Conservation (phyloP, 2,113 vertebrate species). For the Parus major region DNA sequence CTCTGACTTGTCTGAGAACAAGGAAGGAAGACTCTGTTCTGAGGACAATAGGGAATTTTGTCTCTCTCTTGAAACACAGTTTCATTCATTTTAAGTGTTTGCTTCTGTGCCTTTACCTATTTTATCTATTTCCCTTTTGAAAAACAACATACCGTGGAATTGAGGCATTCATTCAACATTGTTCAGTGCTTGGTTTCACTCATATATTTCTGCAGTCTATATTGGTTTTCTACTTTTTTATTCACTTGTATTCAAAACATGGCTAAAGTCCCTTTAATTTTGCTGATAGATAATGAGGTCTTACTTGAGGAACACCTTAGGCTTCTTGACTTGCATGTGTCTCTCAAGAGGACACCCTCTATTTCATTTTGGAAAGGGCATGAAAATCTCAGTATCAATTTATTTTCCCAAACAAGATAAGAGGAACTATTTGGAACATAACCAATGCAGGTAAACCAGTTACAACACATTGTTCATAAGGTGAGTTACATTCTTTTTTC, state of each 20-base stretch:
- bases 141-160: background rate
- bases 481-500: background rate
- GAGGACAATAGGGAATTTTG: slow-evolving; percentile 9
- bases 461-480: background rate
- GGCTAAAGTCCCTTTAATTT: background rate
- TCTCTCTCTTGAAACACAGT: background rate
- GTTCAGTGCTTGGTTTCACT: background rate
- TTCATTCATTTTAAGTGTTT: background rate
- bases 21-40: background rate
- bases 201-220: background rate
- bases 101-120: background rate
- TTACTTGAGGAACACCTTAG: background rate
- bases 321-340: background rate
- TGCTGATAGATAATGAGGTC: background rate
- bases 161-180: background rate
- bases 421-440: background rate
- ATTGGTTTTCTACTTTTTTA: background rate
- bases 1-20: background rate
- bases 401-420: background rate
- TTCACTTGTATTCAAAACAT: background rate
- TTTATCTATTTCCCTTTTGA: background rate
- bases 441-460: background rate
- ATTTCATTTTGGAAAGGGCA: background rate
- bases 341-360: background rate
- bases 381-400: background rate